phyloP scores from a whole-genome alignment of 92 coral and sea anemone species.

The Epizoanthus rinbou region DNA sequence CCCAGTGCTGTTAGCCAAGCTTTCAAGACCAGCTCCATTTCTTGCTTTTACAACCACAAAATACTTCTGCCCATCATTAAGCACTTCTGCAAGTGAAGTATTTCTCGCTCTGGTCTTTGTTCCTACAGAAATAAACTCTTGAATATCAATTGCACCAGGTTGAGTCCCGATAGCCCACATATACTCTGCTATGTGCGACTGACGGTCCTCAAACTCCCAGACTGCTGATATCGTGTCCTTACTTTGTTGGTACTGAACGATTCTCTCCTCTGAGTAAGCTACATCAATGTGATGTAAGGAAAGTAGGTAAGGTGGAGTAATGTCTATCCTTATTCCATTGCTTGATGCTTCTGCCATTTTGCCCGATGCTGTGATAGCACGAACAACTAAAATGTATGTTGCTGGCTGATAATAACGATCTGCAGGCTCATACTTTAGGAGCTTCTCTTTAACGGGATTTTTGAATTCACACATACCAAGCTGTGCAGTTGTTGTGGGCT shows the following conservation, averaged over 20 bases:
- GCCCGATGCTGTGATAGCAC: constrained; percentile 4
- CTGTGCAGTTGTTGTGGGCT: background rate
- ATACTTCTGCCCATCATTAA: background rate
- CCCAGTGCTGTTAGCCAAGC: background rate
- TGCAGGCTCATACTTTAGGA: background rate
- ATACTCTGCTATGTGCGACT: background rate
- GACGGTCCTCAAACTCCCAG: constrained; percentile 4
- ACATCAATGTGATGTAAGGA: background rate
- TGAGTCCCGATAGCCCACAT: background rate
- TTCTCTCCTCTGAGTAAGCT: background rate
- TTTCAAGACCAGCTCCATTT: constrained; percentile 4
- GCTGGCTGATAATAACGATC: background rate
- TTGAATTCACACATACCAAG: background rate
- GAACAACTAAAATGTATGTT: background rate
- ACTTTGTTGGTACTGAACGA: background rate
- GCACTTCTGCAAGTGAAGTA: background rate
- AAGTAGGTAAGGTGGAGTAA: background rate
- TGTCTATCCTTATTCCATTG: background rate
- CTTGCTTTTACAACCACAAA: background rate
- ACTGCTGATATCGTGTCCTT: background rate
- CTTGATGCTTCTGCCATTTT: background rate
- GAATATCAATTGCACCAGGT: background rate
- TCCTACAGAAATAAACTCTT: background rate
- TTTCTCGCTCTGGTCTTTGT: background rate
- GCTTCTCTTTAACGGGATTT: background rate